Evolutionary conservation across 2,888 invertebrate genomes (phyloP), one percentile per base, ranked within the genome.

Genomic region (Oscheius myriophilus): DNA sequence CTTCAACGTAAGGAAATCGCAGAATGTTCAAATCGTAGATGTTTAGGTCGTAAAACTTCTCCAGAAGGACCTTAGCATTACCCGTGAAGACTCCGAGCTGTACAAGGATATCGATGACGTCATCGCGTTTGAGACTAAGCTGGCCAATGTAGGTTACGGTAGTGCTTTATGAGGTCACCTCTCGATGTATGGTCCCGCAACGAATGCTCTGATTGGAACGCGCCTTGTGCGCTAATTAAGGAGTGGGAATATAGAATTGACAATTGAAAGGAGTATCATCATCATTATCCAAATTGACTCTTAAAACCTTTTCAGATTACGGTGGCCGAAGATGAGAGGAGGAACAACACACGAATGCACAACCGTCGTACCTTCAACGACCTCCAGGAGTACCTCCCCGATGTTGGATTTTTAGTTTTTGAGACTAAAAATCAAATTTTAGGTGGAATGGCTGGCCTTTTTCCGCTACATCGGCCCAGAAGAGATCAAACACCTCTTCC

Each of bases 401-500:
- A 78, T 45, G 71, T 71, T n/a, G n/a, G n/a, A n/a, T n/a, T n/a
- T n/a, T n/a, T n/a, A n/a, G n/a, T n/a, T n/a, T n/a, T n/a, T n/a
- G n/a, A n/a, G n/a, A n/a, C n/a, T n/a, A 21, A 16, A 4, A 49
- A 39, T 23, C 23, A 42, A 2, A 43, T 87, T 57, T 72, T 6
- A 84, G 81, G 75, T 87, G 49, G 81, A 87, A 67, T 87, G 87
- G 87, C 66, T 81, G 33, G 49, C 62, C 12, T 87, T 84, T 68
- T 82, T 87, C 73, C 69, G 71, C 16, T 53, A 59, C 9, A 65
- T 82, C 23, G 79, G 84, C 23, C 87, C 87, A 1, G 62, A 67
- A 1, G 84, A 85, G 9, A 80, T 87, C 52, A 80, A 71, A 26
- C 64, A 81, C n/a, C 68, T 82, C n/a, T 68, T 87, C 53, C 75